These are phyloP conservation scores for Ganaspis brasiliensis DNA, from an alignment of 2,888 invertebrate genomes.

Conservation along the genomic window DNA sequence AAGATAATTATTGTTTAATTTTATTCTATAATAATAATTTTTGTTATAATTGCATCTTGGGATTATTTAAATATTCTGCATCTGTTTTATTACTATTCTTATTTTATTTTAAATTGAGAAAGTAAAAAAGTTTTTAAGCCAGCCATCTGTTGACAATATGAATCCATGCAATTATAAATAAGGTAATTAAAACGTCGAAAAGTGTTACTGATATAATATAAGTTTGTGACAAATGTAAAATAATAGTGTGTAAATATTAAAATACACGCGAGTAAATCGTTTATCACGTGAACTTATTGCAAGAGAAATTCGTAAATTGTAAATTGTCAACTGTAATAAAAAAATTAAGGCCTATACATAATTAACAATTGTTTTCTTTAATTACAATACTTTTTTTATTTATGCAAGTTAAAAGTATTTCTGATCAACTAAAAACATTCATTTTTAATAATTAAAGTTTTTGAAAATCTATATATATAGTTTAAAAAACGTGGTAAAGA, in stretches of 20 bases:
- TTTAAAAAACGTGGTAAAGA: too few species aligned
- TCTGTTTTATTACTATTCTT: too few species aligned
- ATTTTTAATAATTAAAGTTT: too few species aligned
- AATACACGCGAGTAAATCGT: neutral
- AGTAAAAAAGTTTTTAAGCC: neutral
- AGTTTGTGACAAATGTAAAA: conserved; percentile 18
- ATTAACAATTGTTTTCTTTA: neutral
- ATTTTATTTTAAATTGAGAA: neutral
- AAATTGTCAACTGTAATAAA: conserved; percentile 25
- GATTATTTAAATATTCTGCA: too few species aligned
- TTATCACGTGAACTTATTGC: conserved; percentile 1
- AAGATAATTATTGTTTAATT: too few species aligned
- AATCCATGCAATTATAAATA: conserved; percentile 4
- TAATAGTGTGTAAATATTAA: conserved; percentile 31
- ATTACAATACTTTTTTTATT: too few species aligned
- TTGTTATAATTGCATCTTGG: too few species aligned
- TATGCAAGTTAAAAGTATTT: too few species aligned
- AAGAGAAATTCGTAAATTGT: conserved; percentile 26
- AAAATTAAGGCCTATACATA: conserved; percentile 20
- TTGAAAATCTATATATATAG: too few species aligned
- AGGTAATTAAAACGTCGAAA: conserved; percentile 5
- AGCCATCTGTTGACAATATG: conserved; percentile 32
- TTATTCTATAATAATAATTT: too few species aligned
- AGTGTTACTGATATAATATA: conserved; percentile 7
- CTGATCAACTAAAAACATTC: too few species aligned